phyloP scores from a whole-genome alignment of 1,140 invertebrate species.

The Monochamus saltuarius region DNA sequence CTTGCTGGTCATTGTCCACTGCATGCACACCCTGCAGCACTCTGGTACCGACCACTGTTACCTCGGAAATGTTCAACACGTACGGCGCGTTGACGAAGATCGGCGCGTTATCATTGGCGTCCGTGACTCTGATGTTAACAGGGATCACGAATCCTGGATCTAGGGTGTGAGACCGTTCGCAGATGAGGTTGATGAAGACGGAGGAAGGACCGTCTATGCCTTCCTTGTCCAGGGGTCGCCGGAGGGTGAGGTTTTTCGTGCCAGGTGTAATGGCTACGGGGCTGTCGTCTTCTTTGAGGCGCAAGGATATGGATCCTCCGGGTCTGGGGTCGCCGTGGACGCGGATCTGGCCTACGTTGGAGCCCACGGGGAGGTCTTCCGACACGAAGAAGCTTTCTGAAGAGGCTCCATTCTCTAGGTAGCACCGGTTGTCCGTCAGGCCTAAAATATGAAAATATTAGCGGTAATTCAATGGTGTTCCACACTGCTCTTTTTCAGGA shows the following conservation, averaged over 20 bases:
- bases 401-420: conserved; percentile 83
- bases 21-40: conserved; percentile 77
- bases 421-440: conserved; percentile 77
- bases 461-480: no score
- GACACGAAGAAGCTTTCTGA: conserved; percentile 88
- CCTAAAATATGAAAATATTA: conserved; percentile 17
- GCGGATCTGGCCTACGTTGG: conserved; percentile 68
- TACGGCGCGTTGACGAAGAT: conserved; percentile 81
- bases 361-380: conserved; percentile 78
- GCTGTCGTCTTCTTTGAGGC: conserved; percentile 74
- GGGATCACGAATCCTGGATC: conserved; percentile 87
- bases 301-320: conserved; percentile 75
- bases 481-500: no score
- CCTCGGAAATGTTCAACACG: conserved; percentile 80
- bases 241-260: conserved; percentile 79
- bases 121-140: conserved; percentile 86
- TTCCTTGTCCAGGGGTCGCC: conserved; percentile 73
- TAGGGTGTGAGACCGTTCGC: conserved; percentile 68
- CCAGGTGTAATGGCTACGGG: conserved; percentile 74
- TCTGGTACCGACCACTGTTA: conserved; percentile 77
- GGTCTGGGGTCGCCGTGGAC: conserved; percentile 76
- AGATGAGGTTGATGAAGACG: conserved; percentile 82
- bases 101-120: conserved; percentile 90
- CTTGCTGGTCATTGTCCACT: conserved; percentile 82
- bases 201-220: conserved; percentile 78